phyloP scores from a whole-genome alignment of 2,113 vertebrate species.

The Lamprologus ornatipinnis region DNA sequence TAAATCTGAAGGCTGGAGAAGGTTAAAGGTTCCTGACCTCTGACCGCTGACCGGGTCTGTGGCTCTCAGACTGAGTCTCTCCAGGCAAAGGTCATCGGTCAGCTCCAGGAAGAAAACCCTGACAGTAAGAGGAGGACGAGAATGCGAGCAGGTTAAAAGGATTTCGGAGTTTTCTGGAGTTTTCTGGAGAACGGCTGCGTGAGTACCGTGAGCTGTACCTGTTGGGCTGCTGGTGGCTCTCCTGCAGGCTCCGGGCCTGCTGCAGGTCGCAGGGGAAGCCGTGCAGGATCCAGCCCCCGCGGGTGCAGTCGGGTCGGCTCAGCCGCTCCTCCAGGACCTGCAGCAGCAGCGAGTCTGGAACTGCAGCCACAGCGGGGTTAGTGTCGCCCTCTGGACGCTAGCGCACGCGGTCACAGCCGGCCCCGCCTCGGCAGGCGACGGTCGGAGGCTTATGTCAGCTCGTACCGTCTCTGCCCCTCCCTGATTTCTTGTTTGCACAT shows the following conservation, averaged over 20 bases:
- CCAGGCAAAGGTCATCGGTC: constrained; percentile 74
- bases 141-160: neutral
- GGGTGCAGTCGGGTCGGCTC: constrained; percentile 31
- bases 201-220: constrained; percentile 61
- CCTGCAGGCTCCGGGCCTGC: constrained; percentile 19
- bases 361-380: constrained; percentile 41
- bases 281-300: constrained; percentile 54
- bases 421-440: neutral
- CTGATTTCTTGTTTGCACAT: neutral
- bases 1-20: neutral
- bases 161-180: neutral
- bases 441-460: neutral
- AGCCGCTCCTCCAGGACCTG: constrained; percentile 74
- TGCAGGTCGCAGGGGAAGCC: constrained; percentile 30
- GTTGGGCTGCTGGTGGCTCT: constrained; percentile 68
- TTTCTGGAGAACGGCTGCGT: neutral
- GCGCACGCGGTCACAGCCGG: neutral
- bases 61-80: constrained; percentile 78
- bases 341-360: constrained; percentile 75
- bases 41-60: constrained; percentile 81
- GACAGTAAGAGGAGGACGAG: neutral
- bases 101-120: constrained; percentile 89
- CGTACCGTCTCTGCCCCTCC: neutral
- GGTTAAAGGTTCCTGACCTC: constrained; percentile 63
- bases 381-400: neutral